These are phyloP conservation scores for Nothocercus nigrocapillus DNA, from an alignment of 2,113 vertebrate genomes.

Conservation along the genomic window DNA sequence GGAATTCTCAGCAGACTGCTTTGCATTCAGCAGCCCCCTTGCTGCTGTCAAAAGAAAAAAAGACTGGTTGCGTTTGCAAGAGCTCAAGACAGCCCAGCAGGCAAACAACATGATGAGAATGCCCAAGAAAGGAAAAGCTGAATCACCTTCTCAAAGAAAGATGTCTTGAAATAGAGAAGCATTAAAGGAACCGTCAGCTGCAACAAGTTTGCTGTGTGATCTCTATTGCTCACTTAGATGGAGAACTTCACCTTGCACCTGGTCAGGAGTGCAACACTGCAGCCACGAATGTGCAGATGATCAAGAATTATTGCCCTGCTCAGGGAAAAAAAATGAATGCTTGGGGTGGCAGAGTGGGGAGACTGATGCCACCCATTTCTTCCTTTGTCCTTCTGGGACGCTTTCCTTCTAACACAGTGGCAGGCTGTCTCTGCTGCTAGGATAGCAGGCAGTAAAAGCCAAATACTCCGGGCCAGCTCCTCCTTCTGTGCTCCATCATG, in stretches of 20 bases:
- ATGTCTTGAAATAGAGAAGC: neutral
- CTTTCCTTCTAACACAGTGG: fast-evolving
- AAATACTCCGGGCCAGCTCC: neutral
- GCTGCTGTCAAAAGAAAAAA: neutral
- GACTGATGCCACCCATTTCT: neutral
- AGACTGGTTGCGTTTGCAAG: neutral
- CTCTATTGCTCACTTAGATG: neutral
- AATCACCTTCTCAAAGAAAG: neutral
- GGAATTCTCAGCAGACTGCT: neutral
- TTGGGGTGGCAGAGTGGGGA: neutral
- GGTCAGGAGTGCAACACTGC: too few relatives aligned
- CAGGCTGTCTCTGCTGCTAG: neutral
- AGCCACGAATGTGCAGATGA: neutral
- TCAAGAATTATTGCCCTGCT: neutral
- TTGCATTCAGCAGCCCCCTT: neutral
- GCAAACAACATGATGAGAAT: neutral
- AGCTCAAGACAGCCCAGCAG: slow-evolving; percentile 34
- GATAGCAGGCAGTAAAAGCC: slow-evolving; percentile 1
- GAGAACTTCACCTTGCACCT: neutral
- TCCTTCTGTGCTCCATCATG: neutral
- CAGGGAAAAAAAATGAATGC: neutral
- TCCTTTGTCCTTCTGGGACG: neutral
- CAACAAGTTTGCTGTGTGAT: neutral
- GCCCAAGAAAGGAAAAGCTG: slow-evolving; percentile 2
- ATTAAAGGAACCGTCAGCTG: neutral